phyloP scores from a whole-genome alignment of 2,113 vertebrate species.

The Stigmatopora nigra region DNA sequence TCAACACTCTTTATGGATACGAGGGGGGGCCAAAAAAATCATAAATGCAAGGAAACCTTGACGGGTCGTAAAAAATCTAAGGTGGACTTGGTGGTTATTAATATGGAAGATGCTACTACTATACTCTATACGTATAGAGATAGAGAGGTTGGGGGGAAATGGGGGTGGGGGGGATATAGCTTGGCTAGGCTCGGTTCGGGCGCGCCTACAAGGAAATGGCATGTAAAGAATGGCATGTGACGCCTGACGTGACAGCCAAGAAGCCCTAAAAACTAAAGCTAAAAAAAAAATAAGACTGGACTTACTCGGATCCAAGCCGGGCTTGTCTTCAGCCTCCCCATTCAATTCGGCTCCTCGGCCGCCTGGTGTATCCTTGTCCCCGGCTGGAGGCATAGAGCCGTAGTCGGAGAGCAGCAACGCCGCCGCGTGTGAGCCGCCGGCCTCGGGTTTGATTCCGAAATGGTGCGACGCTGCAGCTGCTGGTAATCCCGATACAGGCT shows the following conservation, averaged over 20 bases:
- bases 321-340: conserved; percentile 82
- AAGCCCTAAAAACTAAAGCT: conserved; percentile 19
- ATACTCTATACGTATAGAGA: no score
- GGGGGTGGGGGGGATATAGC: conserved; percentile 22
- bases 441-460: conserved; percentile 90
- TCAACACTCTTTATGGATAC: no score
- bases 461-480: conserved; percentile 70
- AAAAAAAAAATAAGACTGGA: conserved; percentile 51
- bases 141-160: conserved; percentile 26
- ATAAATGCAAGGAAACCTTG: conserved; percentile 5
- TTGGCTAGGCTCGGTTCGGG: no score
- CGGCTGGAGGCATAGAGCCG: conserved; percentile 75
- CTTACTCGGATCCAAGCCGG: conserved; percentile 90
- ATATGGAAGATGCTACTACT: conserved; percentile 1
- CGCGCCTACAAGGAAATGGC: conserved; percentile 47
- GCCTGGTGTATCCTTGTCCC: conserved; percentile 80
- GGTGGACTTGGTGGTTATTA: background rate
- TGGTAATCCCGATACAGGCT: conserved; percentile 86
- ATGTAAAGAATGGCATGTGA: conserved; percentile 52
- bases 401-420: conserved; percentile 86
- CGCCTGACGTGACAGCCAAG: conserved; percentile 26
- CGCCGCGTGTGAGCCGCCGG: conserved; percentile 82
- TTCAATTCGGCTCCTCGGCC: conserved; percentile 75
- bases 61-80: conserved; percentile 15
- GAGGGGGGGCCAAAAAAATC: conserved; percentile 13